Evolutionary conservation across 2,113 vertebrate species (phyloP).

Genomic region (Mus pahari): DNA sequence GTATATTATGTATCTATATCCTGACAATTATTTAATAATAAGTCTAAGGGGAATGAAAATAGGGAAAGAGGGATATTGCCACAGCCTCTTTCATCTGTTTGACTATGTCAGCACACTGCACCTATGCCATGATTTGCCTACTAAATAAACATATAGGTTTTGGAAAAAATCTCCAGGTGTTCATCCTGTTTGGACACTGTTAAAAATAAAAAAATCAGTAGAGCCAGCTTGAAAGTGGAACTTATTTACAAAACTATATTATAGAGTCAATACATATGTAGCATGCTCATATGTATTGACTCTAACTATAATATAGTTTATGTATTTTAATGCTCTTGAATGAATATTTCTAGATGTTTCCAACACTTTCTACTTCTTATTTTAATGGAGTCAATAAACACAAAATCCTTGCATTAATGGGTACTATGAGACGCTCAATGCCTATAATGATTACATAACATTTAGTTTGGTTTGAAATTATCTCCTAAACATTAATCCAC

Average conservation of each 20-base stretch:
- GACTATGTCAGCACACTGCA: too few relatives aligned
- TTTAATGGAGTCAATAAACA: not conserved
- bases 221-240: not conserved
- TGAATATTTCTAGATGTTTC: not conserved
- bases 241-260: not conserved
- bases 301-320: not conserved
- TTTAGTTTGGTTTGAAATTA: not conserved
- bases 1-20: too few relatives aligned
- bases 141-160: not conserved
- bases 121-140: not conserved
- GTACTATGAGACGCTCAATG: not conserved
- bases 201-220: not conserved
- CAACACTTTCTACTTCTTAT: not conserved
- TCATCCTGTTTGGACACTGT: not conserved
- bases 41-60: fast-evolving
- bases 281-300: not conserved
- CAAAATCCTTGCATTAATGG: not conserved
- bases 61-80: too few relatives aligned
- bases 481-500: not conserved
- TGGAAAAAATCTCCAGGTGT: not conserved
- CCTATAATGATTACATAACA: not conserved
- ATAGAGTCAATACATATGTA: too few relatives aligned
- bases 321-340: not conserved
- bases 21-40: not conserved
- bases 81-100: not conserved